Conservation (phyloP, 2,113 vertebrate species). For the Mixornis gularis region DNA sequence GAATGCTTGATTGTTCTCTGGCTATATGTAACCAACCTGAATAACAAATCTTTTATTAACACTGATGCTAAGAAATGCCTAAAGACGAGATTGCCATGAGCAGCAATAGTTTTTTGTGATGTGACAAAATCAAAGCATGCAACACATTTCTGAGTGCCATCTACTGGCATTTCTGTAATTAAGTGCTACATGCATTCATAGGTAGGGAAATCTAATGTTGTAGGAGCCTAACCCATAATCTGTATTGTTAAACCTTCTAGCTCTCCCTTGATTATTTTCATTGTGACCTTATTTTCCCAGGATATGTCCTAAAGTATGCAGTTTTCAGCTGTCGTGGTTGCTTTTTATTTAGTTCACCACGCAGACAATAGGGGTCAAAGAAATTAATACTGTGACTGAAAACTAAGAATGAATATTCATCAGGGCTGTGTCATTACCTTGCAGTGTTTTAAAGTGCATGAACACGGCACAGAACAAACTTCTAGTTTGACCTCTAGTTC, state of each 20-base stretch:
- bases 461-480: neutral
- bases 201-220: neutral
- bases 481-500: neutral
- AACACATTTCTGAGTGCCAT: neutral
- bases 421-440: neutral
- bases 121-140: neutral
- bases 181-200: neutral
- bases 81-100: neutral
- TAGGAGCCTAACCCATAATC: neutral
- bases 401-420: neutral
- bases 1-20: neutral
- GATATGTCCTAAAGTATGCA: neutral
- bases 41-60: neutral
- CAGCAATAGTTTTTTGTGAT: neutral
- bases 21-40: neutral
- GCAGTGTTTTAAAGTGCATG: neutral
- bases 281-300: neutral
- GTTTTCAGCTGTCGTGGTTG: constrained; percentile 3
- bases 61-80: neutral
- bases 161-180: neutral
- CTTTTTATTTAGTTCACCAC: constrained; percentile 25
- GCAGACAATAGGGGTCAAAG: neutral
- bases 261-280: neutral
- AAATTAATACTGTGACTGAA: neutral
- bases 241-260: neutral